Conservation (phyloP, 2,113 vertebrate genomes). For the Pardalotus punctatus region DNA sequence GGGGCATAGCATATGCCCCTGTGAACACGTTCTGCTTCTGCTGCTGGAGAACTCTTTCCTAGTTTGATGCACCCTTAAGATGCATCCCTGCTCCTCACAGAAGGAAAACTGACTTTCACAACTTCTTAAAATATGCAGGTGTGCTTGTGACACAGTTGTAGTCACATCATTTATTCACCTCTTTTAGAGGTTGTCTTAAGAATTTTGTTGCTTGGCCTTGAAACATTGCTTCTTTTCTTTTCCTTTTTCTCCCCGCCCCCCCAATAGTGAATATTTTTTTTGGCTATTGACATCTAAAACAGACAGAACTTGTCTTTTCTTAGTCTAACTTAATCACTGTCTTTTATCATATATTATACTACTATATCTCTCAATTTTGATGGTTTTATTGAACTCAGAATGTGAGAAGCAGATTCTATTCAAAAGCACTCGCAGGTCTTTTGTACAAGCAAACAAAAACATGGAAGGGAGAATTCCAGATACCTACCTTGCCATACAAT, state of each 20-base stretch:
- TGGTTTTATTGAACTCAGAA: not conserved
- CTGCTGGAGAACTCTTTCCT: not conserved
- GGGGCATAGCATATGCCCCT: not conserved
- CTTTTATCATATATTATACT: not conserved
- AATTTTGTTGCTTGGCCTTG: not conserved
- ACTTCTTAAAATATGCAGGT: not conserved
- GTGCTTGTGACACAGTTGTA: not conserved
- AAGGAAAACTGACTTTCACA: not conserved
- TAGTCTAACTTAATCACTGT: not conserved
- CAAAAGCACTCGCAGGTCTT: not conserved
- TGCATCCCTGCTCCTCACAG: not conserved
- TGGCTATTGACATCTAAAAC: not conserved
- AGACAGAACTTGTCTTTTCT: not conserved
- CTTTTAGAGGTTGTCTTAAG: not conserved
- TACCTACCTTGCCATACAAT: not conserved
- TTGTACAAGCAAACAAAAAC: not conserved
- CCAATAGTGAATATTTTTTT: not conserved
- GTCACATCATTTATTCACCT: not conserved
- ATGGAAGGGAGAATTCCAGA: not conserved
- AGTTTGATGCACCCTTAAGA: not conserved
- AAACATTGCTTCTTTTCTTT: not conserved
- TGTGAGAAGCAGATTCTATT: not conserved
- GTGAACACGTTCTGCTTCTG: not conserved
- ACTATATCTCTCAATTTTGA: not conserved
- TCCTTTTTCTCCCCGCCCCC: fast-evolving